Percentiles rank a stretch among this genome's conserved stretches.
Conservation (phyloP, 35 echinoderm and acorn worm genomes). For the Lytechinus variegatus region DNA sequence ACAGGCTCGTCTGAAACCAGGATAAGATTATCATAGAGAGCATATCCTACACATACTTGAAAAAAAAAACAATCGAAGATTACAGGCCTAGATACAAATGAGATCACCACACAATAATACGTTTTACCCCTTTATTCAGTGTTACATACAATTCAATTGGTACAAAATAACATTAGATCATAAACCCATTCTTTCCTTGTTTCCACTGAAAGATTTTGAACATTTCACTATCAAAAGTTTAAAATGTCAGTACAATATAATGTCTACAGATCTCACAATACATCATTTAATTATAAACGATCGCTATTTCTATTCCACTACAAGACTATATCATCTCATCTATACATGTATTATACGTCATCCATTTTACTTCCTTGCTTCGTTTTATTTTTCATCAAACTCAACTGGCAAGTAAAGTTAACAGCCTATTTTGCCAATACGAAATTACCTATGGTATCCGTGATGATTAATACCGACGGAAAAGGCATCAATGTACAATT, state of each 20-base stretch:
- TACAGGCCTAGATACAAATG: not conserved
- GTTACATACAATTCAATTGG: not conserved
- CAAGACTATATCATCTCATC: constrained; percentile 5
- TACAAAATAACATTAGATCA: not conserved
- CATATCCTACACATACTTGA: too few species aligned
- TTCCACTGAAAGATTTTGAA: not conserved
- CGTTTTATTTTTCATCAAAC: not conserved
- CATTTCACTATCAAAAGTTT: not conserved
- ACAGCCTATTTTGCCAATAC: constrained; percentile 18
- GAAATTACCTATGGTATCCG: not conserved
- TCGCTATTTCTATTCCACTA: not conserved
- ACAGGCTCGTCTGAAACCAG: too few species aligned
- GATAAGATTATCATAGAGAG: too few species aligned
- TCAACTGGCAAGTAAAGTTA: not conserved
- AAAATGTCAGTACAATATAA: not conserved
- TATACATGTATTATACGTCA: not conserved
- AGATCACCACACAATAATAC: not conserved
- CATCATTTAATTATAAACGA: not conserved
- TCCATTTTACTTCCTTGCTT: constrained; percentile 10
- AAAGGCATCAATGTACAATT: not conserved
- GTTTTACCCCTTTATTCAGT: constrained; percentile 4
- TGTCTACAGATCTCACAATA: not conserved
- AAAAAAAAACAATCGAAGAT: too few species aligned
- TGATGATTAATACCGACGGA: not conserved
- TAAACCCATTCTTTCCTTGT: not conserved